Evolutionary conservation across 53 echinoderm and acorn worm genomes (phyloP).

Genomic region (Holothuria leucospilota): DNA sequence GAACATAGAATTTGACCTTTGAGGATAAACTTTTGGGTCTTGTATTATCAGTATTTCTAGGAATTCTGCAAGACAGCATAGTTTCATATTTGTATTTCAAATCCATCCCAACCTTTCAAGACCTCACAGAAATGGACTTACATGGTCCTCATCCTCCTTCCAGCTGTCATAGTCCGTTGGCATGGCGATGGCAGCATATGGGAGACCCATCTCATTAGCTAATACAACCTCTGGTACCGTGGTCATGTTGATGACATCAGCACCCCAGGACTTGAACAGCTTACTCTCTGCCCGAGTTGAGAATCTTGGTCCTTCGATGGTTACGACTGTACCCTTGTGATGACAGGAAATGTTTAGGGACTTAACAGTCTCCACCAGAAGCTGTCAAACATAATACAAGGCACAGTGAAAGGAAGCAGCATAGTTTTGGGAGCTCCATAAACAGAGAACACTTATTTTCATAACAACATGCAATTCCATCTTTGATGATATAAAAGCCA

Average conservation of each 20-base stretch:
- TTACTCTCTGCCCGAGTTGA: conserved; percentile 90
- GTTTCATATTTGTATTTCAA: no score
- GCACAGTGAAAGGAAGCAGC: neutral
- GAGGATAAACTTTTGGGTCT: no score
- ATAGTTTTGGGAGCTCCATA: no score
- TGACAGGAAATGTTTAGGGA: conserved; percentile 68
- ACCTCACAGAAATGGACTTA: conserved; percentile 24
- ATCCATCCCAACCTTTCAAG: no score
- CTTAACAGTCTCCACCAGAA: conserved; percentile 69
- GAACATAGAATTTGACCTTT: no score
- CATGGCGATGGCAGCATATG: conserved; percentile 85
- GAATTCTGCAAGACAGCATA: no score
- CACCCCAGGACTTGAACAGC: conserved; percentile 77
- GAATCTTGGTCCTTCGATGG: conserved; percentile 93
- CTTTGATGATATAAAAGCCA: no score
- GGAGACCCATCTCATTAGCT: conserved; percentile 86
- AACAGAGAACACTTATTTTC: no score
- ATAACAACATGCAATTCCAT: no score
- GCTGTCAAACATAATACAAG: conserved; percentile 27
- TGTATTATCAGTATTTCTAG: no score
- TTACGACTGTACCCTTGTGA: conserved; percentile 73
- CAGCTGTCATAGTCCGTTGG: conserved; percentile 96
- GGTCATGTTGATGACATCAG: conserved; percentile 97
- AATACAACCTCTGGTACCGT: conserved; percentile 93
- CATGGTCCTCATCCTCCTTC: conserved; percentile 80